A percentile compares a stretch with the other conserved stretches of the same genome.
phyloP scores from a whole-genome alignment of 2,888 invertebrate species.

The Eupeodes latifasciatus region DNA sequence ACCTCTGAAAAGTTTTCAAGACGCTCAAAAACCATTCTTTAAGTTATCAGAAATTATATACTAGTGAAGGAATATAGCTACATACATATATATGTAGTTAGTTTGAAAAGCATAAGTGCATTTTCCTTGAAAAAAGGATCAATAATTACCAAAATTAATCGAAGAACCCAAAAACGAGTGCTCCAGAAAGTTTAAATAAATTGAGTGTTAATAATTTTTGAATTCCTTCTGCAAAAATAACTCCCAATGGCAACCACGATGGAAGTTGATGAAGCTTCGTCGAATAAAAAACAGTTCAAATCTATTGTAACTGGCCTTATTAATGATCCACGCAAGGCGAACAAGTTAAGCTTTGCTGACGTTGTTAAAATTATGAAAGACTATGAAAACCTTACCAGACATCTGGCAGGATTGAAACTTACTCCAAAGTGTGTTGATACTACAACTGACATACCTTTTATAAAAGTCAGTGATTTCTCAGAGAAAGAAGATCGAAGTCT shows the following conservation, averaged over 20 bases:
- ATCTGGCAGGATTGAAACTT: neutral
- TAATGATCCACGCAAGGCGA: neutral
- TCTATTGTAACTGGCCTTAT: conserved; percentile 18
- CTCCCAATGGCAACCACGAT: neutral
- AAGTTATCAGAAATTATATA: no score
- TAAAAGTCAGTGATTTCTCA: conserved; percentile 11
- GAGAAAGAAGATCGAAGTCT: neutral
- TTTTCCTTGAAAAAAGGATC: no score
- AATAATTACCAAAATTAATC: no score
- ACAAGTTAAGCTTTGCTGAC: neutral
- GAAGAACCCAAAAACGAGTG: no score
- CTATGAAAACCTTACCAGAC: neutral
- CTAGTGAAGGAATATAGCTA: no score
- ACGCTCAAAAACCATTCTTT: no score
- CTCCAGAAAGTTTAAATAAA: no score
- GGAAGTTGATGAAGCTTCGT: neutral
- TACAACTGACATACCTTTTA: neutral
- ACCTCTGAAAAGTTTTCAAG: no score
- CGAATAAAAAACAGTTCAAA: neutral
- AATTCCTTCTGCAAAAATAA: neutral
- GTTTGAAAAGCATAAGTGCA: no score
- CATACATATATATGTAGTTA: no score
- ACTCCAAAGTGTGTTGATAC: neutral
- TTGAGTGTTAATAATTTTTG: no score
- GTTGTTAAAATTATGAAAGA: conserved; percentile 1